Evolutionary conservation across 2,888 invertebrate genomes (phyloP).

Genomic region (Drosophila kanekoi): DNA sequence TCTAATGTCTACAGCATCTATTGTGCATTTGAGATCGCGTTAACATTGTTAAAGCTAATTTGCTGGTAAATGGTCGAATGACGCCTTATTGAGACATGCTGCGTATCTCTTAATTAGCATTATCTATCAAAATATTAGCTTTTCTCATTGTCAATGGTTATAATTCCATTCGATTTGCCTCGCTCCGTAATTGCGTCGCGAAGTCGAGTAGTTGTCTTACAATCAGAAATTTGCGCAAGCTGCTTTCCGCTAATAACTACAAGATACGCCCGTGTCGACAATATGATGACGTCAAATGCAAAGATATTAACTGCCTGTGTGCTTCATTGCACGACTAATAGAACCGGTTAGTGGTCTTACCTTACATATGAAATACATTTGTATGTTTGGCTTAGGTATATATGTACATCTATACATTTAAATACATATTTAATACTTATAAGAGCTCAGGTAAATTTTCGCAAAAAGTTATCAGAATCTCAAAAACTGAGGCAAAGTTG

Average conservation of each 20-base stretch:
- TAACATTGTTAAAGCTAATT: slow-evolving; percentile 35
- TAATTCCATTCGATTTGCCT: slow-evolving; percentile 17
- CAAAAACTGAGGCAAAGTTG: slow-evolving; percentile 63
- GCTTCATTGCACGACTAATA: slow-evolving; percentile 39
- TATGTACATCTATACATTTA: slow-evolving; percentile 10
- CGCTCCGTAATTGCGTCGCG: slow-evolving; percentile 43
- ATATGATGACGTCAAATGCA: slow-evolving; percentile 50
- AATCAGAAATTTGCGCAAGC: slow-evolving; percentile 26
- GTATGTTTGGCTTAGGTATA: neutral
- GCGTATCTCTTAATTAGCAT: slow-evolving; percentile 59
- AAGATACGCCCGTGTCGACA: slow-evolving; percentile 26
- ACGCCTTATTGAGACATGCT: slow-evolving; percentile 30
- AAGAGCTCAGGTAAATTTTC: slow-evolving; percentile 50
- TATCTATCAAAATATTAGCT: slow-evolving; percentile 24
- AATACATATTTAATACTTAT: slow-evolving; percentile 25
- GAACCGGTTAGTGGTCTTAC: slow-evolving; percentile 67
- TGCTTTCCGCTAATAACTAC: slow-evolving; percentile 17
- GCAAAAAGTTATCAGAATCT: slow-evolving; percentile 54
- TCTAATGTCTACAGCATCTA: slow-evolving; percentile 27
- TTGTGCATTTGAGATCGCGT: slow-evolving; percentile 7
- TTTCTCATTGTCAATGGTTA: slow-evolving; percentile 58
- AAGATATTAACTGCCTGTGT: slow-evolving; percentile 31
- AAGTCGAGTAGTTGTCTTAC: slow-evolving; percentile 52
- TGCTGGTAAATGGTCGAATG: slow-evolving; percentile 49
- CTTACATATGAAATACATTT: slow-evolving; percentile 3